A percentile compares a stretch with the other conserved stretches of the same genome.
Conservation (phyloP, 2,797 vertebrate genomes). For the Enteromius viviparus region DNA sequence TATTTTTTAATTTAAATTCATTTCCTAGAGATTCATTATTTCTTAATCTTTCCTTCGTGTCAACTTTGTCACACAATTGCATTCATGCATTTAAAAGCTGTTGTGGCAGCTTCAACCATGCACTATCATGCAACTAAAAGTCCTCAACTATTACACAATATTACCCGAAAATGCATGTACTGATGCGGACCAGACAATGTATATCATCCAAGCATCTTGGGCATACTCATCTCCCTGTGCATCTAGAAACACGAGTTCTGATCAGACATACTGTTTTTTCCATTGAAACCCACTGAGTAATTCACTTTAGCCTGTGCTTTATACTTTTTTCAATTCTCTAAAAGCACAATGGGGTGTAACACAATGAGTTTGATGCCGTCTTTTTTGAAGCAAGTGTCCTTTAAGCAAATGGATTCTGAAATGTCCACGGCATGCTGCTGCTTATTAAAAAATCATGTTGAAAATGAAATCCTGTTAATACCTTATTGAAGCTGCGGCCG, state of each 20-base stretch:
- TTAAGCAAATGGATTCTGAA: constrained; percentile 30
- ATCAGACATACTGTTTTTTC: background rate
- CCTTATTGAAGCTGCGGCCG: constrained; percentile 89
- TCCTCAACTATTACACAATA: background rate
- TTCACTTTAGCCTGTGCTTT: background rate
- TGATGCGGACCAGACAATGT: background rate
- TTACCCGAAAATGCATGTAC: background rate
- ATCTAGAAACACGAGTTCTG: background rate
- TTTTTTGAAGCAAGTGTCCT: constrained; percentile 18
- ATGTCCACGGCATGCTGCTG: background rate
- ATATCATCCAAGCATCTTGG: background rate
- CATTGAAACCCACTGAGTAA: background rate
- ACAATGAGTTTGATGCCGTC: constrained; percentile 6
- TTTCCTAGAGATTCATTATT: background rate
- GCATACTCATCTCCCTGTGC: background rate
- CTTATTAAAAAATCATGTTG: constrained; percentile 18
- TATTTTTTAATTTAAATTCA: background rate
- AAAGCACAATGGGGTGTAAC: constrained; percentile 12
- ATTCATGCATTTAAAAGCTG: background rate
- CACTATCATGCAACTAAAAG: background rate
- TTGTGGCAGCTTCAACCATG: background rate
- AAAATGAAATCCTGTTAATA: constrained; percentile 60
- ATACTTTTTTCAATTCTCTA: background rate
- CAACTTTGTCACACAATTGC: background rate
- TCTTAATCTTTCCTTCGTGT: background rate